Conservation (phyloP, 2,888 invertebrate genomes). For the Drosophila limbata region DNA sequence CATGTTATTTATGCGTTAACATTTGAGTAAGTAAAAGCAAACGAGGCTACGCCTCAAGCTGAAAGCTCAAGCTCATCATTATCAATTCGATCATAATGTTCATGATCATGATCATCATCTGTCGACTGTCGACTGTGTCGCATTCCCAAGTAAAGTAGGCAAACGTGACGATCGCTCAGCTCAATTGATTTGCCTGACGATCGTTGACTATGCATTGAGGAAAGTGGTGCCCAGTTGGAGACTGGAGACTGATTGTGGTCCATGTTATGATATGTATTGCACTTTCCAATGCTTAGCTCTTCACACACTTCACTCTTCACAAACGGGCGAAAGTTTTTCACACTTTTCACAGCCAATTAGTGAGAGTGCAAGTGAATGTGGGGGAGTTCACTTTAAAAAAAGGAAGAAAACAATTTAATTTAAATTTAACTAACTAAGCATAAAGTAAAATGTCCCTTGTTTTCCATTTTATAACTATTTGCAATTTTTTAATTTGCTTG, state of each 20-base stretch:
- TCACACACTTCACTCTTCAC: background rate
- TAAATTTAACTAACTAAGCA: background rate
- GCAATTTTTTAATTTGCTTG: constrained; percentile 1
- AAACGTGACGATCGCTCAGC: constrained; percentile 61
- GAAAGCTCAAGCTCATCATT: constrained; percentile 5
- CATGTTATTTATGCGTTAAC: constrained; percentile 56
- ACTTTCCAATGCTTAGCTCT: constrained; percentile 49
- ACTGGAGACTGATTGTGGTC: constrained; percentile 23
- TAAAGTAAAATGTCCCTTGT: background rate
- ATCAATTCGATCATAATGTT: constrained; percentile 5
- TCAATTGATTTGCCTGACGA: constrained; percentile 64
- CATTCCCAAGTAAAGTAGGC: constrained; percentile 52
- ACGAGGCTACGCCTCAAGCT: constrained; percentile 31
- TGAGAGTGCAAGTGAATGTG: constrained; percentile 28
- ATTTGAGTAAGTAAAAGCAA: constrained; percentile 39
- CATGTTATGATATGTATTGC: constrained; percentile 41
- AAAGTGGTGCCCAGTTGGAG: constrained; percentile 52
- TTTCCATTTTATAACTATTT: background rate
- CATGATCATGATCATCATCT: constrained; percentile 16
- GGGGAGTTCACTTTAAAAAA: constrained; percentile 16
- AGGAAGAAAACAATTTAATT: background rate
- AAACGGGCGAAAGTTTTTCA: constrained; percentile 64
- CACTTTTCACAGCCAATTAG: constrained; percentile 56
- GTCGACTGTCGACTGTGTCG: background rate
- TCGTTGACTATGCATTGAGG: constrained; percentile 16